These are phyloP conservation scores for Cherax destructor DNA, from an alignment of 1,140 invertebrate genomes.

Conservation along the genomic window DNA sequence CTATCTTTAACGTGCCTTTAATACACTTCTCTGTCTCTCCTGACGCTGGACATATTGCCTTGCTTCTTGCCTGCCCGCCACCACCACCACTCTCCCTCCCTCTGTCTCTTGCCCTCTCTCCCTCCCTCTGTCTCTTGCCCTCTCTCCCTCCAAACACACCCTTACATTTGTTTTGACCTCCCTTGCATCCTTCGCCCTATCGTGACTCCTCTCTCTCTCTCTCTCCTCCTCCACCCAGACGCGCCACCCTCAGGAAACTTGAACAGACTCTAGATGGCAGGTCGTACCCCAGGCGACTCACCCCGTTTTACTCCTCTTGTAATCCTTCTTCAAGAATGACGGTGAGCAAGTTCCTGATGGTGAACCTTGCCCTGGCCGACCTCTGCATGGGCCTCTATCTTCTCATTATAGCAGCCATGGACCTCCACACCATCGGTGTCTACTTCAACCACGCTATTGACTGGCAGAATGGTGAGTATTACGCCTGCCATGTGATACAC, in stretches of 20 bases:
- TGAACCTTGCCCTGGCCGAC: slow-evolving; percentile 92
- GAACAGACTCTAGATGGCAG: slow-evolving; percentile 34
- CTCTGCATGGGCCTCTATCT: slow-evolving; percentile 90
- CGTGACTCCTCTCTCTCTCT: slow-evolving; percentile 19
- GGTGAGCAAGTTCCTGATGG: slow-evolving; percentile 88
- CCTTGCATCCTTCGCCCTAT: background rate
- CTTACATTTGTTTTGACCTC: background rate
- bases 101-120: background rate
- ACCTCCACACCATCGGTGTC: slow-evolving; percentile 86
- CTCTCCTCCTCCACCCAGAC: slow-evolving; percentile 37
- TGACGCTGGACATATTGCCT: background rate
- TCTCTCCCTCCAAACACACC: slow-evolving; percentile 13
- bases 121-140: slow-evolving; percentile 18
- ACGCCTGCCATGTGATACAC: no score
- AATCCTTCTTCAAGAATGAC: slow-evolving; percentile 76
- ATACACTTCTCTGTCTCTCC: background rate
- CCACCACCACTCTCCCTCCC: background rate
- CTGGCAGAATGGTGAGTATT: slow-evolving; percentile 87
- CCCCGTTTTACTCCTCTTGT: slow-evolving; percentile 47
- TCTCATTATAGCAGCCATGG: slow-evolving; percentile 88
- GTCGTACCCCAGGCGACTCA: slow-evolving; percentile 3
- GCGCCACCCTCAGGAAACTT: slow-evolving; percentile 33
- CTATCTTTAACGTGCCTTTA: background rate
- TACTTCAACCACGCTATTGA: slow-evolving; percentile 93
- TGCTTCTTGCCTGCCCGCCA: background rate